A percentile compares a stretch with the other conserved stretches of the same genome.
Conservation (phyloP, 2,888 invertebrate genomes). For the Rhagonycha fulva region DNA sequence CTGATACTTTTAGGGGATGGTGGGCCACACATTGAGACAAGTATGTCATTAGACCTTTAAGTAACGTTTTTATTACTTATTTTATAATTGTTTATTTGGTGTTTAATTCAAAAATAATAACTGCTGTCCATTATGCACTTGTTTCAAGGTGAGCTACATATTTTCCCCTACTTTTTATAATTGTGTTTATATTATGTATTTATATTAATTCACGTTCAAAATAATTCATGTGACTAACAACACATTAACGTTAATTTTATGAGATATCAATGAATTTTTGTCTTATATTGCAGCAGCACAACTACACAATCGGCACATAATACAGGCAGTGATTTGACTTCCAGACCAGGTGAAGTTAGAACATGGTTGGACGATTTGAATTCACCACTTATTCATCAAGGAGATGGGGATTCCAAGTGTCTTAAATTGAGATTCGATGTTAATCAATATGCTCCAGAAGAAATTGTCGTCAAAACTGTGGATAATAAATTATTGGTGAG, state of each 20-base stretch:
- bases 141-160: too few relatives aligned
- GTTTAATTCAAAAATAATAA: too few relatives aligned
- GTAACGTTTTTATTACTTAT: too few relatives aligned
- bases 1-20: neutral
- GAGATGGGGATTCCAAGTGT: conserved; percentile 91
- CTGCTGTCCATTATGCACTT: too few relatives aligned
- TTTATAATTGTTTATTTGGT: too few relatives aligned
- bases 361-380: conserved; percentile 86
- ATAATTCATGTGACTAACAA: neutral
- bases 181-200: too few relatives aligned
- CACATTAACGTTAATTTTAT: neutral
- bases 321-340: conserved; percentile 63
- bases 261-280: neutral
- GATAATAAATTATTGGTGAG: conserved; percentile 95
- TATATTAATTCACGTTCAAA: neutral
- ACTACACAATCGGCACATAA: conserved; percentile 64
- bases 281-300: conserved; percentile 57
- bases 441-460: conserved; percentile 95
- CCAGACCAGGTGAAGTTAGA: conserved; percentile 56
- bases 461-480: conserved; percentile 97
- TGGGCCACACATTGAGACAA: too few relatives aligned
- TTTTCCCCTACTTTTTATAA: too few relatives aligned
- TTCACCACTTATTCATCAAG: conserved; percentile 87
- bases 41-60: too few relatives aligned
- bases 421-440: conserved; percentile 96